Conservation (phyloP, 1,140 invertebrate genomes). For the Trachymyrmex cornetzi region DNA sequence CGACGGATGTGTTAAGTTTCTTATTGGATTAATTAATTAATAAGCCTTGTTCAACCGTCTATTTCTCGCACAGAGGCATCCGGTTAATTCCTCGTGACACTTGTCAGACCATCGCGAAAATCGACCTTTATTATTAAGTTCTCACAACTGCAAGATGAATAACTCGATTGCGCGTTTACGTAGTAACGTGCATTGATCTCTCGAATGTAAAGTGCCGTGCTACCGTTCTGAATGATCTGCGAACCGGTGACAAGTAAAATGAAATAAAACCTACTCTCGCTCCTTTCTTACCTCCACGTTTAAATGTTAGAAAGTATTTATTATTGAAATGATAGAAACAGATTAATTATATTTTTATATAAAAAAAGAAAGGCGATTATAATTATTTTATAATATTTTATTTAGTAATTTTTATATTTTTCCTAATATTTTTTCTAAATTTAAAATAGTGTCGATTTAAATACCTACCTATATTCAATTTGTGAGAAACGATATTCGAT, state of each 20-base stretch:
- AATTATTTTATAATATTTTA: neutral
- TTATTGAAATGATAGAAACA: neutral
- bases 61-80: slow-evolving; percentile 43
- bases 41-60: slow-evolving; percentile 33
- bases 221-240: slow-evolving; percentile 36
- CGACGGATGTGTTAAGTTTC: slow-evolving; percentile 60
- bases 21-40: slow-evolving; percentile 62
- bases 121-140: slow-evolving; percentile 53
- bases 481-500: neutral
- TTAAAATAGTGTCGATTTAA: neutral
- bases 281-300: neutral
- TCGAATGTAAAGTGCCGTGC: slow-evolving; percentile 14
- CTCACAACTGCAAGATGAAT: slow-evolving; percentile 41
- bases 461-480: neutral
- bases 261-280: slow-evolving; percentile 10
- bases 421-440: neutral
- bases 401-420: slow-evolving; percentile 5
- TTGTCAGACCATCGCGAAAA: slow-evolving; percentile 41
- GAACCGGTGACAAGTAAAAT: slow-evolving; percentile 19
- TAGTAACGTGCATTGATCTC: slow-evolving; percentile 30
- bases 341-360: neutral
- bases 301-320: neutral
- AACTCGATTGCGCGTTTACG: slow-evolving; percentile 41
- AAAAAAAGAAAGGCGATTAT: neutral
- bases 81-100: slow-evolving; percentile 58